Conservation (phyloP, 1,140 invertebrate genomes). For the Drosophila jambulina region DNA sequence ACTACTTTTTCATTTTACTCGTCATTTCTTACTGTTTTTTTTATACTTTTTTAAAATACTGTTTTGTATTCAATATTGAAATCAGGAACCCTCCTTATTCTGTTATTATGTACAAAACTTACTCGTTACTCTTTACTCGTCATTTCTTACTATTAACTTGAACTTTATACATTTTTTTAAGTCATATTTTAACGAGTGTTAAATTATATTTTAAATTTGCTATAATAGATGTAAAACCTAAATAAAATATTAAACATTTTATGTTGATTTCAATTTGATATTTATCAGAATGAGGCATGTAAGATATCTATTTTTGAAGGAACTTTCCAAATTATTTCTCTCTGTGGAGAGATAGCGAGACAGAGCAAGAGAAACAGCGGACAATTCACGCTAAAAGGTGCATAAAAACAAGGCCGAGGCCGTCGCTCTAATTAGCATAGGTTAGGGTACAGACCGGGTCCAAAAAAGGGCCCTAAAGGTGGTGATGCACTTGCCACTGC, state of each 20-base stretch:
- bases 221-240: not conserved
- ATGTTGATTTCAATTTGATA: not conserved
- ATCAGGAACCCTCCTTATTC: too few species aligned
- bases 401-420: constrained; percentile 82
- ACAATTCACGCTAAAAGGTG: constrained; percentile 73
- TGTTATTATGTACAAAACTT: too few species aligned
- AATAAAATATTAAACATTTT: not conserved
- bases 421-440: constrained; percentile 81
- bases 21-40: not conserved
- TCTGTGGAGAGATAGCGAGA: not conserved
- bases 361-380: constrained; percentile 17
- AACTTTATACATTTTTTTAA: not conserved
- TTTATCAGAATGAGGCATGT: too few species aligned
- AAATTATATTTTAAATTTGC: not conserved
- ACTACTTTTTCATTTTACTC: not conserved
- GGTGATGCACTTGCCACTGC: constrained; percentile 57
- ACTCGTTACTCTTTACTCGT: not conserved
- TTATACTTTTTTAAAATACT: too few species aligned
- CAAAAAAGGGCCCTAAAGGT: constrained; percentile 42
- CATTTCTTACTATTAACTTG: not conserved
- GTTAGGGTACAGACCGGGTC: constrained; percentile 33
- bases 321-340: not conserved
- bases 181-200: too few species aligned
- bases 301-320: too few species aligned
- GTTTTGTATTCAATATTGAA: too few species aligned